Base-by-base conservation (phyloP, 2,888 invertebrate species). In the Cerastis leucographa region DNA sequence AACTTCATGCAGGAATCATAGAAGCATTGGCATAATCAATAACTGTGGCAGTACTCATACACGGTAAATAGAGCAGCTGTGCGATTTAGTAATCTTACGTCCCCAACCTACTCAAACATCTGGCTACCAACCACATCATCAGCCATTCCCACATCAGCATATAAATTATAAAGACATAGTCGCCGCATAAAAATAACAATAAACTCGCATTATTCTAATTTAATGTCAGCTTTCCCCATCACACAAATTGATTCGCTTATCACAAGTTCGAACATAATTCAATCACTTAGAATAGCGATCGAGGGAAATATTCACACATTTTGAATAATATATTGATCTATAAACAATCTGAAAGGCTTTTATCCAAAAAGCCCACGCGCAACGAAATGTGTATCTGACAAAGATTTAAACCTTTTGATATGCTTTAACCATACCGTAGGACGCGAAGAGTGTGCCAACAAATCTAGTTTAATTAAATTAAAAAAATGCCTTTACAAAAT, bases 321-420 rank as follows among this genome's bases (percentile, higher is more conserved):
- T 68, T 69, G 67, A 71, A 66, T 83, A 86, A 89, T 85, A 86
- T 85, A 88, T 86, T 88, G 87, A 83, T 87, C 84, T 75, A 85
- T 88, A 88, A 86, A 86, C 83, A 85, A 84, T 86, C 67, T 71
- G 78, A 84, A 81, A 82, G 82, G 81, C 61, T 83, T 71, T 76
- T 80, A 70, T 80, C n/a, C n/a, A n/a, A n/a, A n/a, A n/a, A n/a
- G 74, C 88, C 89, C 88, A 89, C 88, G 85, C 85, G 64, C 74
- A 71, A 25, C 71, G 22, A 81, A 86, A 89, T 84, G 68, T 86
- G 81, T 87, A 89, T 88, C 89, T 64, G 42, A 17, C 17, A 8
- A 64, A 17, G 64, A 64, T 64, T 42, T 64, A n/a, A 42, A 64
- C 8, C 64, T 42, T 64, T 17, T 17, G 42, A 64, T 0, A 8